A percentile compares a stretch with the other conserved stretches of the same genome.
Conservation (phyloP, 2,888 invertebrate genomes). For the Cheiracanthium punctorium region DNA sequence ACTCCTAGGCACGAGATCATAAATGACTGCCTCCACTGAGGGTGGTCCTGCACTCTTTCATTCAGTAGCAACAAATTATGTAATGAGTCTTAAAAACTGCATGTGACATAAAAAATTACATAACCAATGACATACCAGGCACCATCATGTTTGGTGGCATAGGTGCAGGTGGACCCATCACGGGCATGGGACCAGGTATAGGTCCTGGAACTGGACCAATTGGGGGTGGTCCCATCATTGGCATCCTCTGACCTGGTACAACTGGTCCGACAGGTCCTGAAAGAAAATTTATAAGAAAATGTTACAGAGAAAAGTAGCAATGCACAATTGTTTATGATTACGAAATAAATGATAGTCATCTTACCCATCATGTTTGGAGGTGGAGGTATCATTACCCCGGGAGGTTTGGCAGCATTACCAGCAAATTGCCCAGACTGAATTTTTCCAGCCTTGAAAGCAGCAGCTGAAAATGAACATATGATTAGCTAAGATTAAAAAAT, state of each 20-base stretch:
- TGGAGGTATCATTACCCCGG: conserved; percentile 88
- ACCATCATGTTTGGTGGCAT: conserved; percentile 68
- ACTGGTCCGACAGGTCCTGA: conserved; percentile 43
- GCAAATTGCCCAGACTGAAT: conserved; percentile 81
- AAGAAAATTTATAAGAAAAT: background rate
- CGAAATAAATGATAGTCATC: conserved; percentile 70
- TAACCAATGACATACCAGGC: conserved; percentile 51
- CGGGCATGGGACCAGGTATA: conserved; percentile 73
- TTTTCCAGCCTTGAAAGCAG: conserved; percentile 97
- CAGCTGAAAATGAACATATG: conserved; percentile 78
- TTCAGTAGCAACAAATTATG: no score
- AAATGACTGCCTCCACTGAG: no score
- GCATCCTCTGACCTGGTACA: conserved; percentile 71
- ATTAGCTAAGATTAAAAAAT: no score
- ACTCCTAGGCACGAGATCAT: no score
- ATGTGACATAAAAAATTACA: no score
- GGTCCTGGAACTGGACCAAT: conserved; percentile 72
- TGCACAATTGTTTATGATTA: no score
- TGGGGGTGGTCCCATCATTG: conserved; percentile 74
- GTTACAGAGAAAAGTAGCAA: no score
- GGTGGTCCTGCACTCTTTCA: no score
- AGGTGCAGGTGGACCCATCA: conserved; percentile 70
- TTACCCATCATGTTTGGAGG: conserved; percentile 76
- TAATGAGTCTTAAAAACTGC: no score
- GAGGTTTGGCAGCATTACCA: conserved; percentile 49